Percentiles rank a stretch among this genome's conserved stretches.
Evolutionary conservation across 1,140 invertebrate genomes (phyloP).

Genomic region (Uloborus diversus): DNA sequence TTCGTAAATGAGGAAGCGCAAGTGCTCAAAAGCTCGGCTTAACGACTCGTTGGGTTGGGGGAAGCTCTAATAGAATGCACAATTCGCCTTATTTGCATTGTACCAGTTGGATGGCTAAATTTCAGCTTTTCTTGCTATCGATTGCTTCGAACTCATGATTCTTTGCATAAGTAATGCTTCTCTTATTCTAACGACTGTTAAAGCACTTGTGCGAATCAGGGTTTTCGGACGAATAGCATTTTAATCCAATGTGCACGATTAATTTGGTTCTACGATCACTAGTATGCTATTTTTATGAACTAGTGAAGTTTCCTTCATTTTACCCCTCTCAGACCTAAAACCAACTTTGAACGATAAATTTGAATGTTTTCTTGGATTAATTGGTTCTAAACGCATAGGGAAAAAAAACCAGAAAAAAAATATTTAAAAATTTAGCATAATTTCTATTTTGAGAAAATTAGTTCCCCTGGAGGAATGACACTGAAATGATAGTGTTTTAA

Average conservation of each 20-base stretch:
- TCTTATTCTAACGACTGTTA: slow-evolving; percentile 42
- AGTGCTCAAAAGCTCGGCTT: slow-evolving; percentile 10
- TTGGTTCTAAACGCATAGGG: too few relatives aligned
- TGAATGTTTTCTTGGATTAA: too few relatives aligned
- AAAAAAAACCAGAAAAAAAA: too few relatives aligned
- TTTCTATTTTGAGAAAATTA: too few relatives aligned
- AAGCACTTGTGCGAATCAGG: slow-evolving; percentile 14
- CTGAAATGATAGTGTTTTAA: too few relatives aligned
- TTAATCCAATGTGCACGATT: background rate
- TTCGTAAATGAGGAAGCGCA: slow-evolving; percentile 17
- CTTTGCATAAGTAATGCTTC: slow-evolving; percentile 37
- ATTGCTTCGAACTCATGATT: slow-evolving; percentile 38
- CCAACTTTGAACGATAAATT: too few relatives aligned
- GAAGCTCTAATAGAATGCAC: slow-evolving; percentile 44
- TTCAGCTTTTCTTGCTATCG: slow-evolving; percentile 22
- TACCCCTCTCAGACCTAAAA: too few relatives aligned
- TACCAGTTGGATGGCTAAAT: slow-evolving; percentile 19
- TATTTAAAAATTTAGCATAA: too few relatives aligned
- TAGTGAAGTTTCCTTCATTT: too few relatives aligned
- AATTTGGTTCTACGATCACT: background rate
- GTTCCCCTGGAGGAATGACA: too few relatives aligned
- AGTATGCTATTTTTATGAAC: too few relatives aligned
- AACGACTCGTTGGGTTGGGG: slow-evolving; percentile 8
- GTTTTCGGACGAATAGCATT: background rate
- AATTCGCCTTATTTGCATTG: slow-evolving; percentile 34